These are phyloP conservation scores for Sciurus niger DNA, from an alignment of 2,113 vertebrate genomes.

Conservation along the genomic window DNA sequence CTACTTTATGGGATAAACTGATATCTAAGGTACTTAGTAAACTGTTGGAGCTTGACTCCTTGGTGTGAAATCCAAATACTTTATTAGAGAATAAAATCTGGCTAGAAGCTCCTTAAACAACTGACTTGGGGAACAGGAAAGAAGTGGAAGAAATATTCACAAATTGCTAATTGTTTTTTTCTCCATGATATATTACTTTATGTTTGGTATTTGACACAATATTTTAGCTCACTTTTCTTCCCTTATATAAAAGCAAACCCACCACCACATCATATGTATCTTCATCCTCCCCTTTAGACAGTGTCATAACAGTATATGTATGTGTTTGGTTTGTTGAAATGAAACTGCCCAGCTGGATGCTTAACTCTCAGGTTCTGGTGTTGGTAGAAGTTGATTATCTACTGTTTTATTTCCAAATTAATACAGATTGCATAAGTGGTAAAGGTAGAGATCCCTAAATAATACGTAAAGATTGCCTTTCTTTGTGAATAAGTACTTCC, in stretches of 20 bases:
- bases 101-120: not conserved
- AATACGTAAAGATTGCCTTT: constrained; percentile 4
- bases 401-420: constrained; percentile 52
- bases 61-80: constrained; percentile 48
- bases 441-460: constrained; percentile 27
- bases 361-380: not conserved
- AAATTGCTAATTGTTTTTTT: constrained; percentile 49
- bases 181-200: not conserved
- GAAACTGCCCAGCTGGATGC: not conserved
- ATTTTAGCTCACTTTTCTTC: not conserved
- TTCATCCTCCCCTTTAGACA: not conserved
- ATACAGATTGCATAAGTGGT: not conserved
- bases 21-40: constrained; percentile 6
- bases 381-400: constrained; percentile 7
- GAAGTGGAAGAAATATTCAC: constrained; percentile 35
- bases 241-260: not conserved
- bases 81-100: constrained; percentile 28
- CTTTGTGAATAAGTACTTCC: constrained; percentile 8
- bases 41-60: not conserved
- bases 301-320: not conserved
- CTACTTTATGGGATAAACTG: constrained; percentile 1
- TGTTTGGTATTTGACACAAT: constrained; percentile 16
- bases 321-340: constrained; percentile 13
- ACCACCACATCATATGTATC: not conserved
- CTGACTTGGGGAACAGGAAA: constrained; percentile 23